Conservation (phyloP, 92 coral and sea anemone genomes). For the Umimayanthus chanpuru region DNA sequence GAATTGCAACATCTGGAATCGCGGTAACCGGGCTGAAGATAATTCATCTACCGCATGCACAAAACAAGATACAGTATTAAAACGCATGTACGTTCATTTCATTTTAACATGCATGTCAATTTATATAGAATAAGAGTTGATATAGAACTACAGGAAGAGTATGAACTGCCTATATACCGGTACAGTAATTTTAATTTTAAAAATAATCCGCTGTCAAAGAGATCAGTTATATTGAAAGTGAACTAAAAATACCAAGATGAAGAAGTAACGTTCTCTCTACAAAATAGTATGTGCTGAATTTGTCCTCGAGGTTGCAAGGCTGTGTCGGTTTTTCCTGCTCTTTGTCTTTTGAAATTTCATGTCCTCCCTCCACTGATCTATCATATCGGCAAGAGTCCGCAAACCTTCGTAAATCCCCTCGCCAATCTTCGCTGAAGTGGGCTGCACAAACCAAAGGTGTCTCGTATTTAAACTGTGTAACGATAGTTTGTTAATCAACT, state of each 20-base stretch:
- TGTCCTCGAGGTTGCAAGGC: slow-evolving; percentile 73
- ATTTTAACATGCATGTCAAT: neutral
- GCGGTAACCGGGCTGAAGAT: neutral
- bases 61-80: neutral
- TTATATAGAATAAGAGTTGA: neutral
- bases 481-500: slow-evolving; percentile 73
- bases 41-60: neutral
- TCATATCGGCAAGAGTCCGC: slow-evolving; percentile 84
- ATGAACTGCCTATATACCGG: neutral
- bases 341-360: slow-evolving; percentile 66
- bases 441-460: slow-evolving; percentile 95
- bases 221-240: neutral
- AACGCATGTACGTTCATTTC: neutral
- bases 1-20: slow-evolving; percentile 10
- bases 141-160: neutral
- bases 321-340: slow-evolving; percentile 56
- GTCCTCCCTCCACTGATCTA: slow-evolving; percentile 88
- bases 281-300: slow-evolving; percentile 77
- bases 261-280: slow-evolving; percentile 5
- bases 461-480: slow-evolving; percentile 74
- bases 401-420: slow-evolving; percentile 93
- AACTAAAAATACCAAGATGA: neutral
- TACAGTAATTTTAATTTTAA: neutral
- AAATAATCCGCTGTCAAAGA: slow-evolving; percentile 8
- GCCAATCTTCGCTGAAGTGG: slow-evolving; percentile 87